Conservation (phyloP, 2,888 invertebrate species). For the Sinelater perroti region DNA sequence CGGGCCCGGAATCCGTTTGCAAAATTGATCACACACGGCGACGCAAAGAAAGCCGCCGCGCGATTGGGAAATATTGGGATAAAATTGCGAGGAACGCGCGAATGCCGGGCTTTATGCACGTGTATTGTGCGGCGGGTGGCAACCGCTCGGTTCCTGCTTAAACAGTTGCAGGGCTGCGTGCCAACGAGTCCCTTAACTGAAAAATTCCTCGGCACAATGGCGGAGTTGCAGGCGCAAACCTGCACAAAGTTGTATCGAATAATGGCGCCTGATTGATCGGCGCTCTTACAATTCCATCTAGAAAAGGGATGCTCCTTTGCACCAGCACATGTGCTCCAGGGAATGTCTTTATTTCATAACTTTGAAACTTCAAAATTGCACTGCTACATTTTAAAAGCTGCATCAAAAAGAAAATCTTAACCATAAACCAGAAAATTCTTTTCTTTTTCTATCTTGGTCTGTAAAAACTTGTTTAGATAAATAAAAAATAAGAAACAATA, state of each 20-base stretch:
- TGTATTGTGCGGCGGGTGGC: conserved; percentile 26
- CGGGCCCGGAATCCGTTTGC: conserved; percentile 32
- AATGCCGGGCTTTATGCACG: conserved; percentile 31
- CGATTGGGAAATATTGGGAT: conserved; percentile 38
- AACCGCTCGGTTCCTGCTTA: conserved; percentile 24
- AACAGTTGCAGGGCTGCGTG: conserved; percentile 14
- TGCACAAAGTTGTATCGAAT: conserved; percentile 5
- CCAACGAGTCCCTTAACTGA: conserved; percentile 16
- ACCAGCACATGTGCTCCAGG: too few relatives aligned
- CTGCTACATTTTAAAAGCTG: too few relatives aligned
- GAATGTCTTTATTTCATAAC: too few relatives aligned
- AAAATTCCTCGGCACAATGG: conserved; percentile 12
- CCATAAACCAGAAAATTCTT: too few relatives aligned
- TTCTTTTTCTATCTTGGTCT: too few relatives aligned
- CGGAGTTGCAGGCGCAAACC: conserved; percentile 5
- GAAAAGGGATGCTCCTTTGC: too few relatives aligned
- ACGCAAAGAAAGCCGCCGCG: conserved; percentile 27
- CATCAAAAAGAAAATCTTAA: too few relatives aligned
- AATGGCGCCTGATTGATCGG: conserved; percentile 6
- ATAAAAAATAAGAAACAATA: too few relatives aligned
- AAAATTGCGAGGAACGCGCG: conserved; percentile 34
- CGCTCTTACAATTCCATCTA: neutral
- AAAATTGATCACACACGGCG: conserved; percentile 29
- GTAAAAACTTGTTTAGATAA: too few relatives aligned
- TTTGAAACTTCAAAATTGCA: too few relatives aligned